A percentile compares a stretch with the other conserved stretches of the same genome.
phyloP scores from a whole-genome alignment of 2,888 invertebrate genomes.

The Ichneumon xanthorius region DNA sequence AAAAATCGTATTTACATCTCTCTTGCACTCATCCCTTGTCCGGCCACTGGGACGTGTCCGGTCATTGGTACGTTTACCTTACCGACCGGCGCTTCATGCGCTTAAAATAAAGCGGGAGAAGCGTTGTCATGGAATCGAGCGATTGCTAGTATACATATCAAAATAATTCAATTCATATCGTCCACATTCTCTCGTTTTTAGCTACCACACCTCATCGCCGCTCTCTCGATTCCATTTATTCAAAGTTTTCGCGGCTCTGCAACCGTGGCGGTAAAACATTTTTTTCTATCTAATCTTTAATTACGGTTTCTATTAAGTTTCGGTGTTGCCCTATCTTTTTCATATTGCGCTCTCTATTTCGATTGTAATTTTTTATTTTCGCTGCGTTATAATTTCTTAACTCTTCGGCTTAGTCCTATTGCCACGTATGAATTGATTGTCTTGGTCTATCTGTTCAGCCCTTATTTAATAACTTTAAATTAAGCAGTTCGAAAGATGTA shows the following conservation, averaged over 20 bases:
- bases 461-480: neutral
- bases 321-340: no score
- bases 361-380: neutral
- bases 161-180: neutral
- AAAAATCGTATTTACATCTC: no score
- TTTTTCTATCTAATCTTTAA: neutral
- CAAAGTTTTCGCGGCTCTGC: neutral
- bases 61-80: no score
- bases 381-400: no score
- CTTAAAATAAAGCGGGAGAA: conserved; percentile 11
- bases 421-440: neutral
- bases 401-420: no score
- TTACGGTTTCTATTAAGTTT: neutral
- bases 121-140: conserved; percentile 57
- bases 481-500: neutral
- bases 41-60: no score
- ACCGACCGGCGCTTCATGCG: neutral
- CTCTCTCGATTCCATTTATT: neutral
- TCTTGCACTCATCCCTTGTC: no score
- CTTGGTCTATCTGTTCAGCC: neutral
- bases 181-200: neutral
- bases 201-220: neutral
- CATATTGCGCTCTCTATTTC: no score
- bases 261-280: conserved; percentile 34
- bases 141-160: neutral